Evolutionary conservation across 2,888 invertebrate genomes (phyloP).

Genomic region (Lacanobia oleracea): DNA sequence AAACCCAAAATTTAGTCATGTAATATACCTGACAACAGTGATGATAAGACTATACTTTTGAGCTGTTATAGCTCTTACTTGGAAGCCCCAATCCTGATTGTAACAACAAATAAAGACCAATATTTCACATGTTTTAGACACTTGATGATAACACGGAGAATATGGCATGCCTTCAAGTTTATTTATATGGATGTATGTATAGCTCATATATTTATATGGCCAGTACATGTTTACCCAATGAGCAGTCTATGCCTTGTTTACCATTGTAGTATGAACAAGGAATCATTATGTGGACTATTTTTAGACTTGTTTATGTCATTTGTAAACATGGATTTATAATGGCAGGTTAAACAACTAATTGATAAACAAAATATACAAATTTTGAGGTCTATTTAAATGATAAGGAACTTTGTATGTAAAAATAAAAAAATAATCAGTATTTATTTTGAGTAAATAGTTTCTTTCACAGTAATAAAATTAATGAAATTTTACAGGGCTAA

Average conservation of each 20-base stretch:
- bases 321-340: neutral
- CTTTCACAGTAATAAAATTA: too few relatives aligned
- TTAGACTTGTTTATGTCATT: constrained; percentile 16
- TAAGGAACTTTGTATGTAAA: neutral
- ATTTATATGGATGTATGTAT: constrained; percentile 4
- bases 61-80: too few relatives aligned
- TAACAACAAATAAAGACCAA: neutral
- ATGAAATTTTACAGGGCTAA: too few relatives aligned
- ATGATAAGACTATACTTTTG: neutral
- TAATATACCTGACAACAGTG: neutral
- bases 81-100: neutral
- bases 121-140: constrained; percentile 4
- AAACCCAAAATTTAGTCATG: neutral
- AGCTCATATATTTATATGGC: constrained; percentile 18
- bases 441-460: too few relatives aligned
- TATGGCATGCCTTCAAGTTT: constrained; percentile 31
- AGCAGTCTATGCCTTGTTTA: constrained; percentile 32
- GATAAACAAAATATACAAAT: too few relatives aligned
- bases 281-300: constrained; percentile 17
- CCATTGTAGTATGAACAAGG: neutral
- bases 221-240: constrained; percentile 32
- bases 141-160: constrained; percentile 14
- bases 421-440: neutral
- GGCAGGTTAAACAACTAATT: too few relatives aligned
- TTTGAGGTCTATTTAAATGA: too few relatives aligned